phyloP scores from a whole-genome alignment of 2,888 invertebrate genomes.

The Allacma fusca region DNA sequence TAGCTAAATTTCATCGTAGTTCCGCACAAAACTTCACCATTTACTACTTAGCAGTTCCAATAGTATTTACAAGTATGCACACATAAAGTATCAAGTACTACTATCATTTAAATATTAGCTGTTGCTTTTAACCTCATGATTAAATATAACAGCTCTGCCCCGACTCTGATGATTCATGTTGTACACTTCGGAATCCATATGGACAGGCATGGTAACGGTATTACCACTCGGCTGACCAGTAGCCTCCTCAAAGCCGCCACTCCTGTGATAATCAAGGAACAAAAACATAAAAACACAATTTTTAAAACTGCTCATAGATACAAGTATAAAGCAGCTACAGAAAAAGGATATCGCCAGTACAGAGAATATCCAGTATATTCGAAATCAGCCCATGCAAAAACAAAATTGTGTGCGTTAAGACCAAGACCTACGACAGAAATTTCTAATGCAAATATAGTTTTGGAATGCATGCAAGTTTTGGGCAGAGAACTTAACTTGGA shows the following conservation, averaged over 20 bases:
- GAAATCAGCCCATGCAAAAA: neutral
- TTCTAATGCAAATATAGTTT: neutral
- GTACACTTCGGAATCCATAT: slow-evolving; percentile 58
- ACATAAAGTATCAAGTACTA: too few species aligned
- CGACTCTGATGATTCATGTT: slow-evolving; percentile 59
- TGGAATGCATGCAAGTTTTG: neutral
- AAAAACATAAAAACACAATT: neutral
- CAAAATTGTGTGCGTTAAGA: neutral
- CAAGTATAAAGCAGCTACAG: neutral
- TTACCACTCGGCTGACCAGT: neutral
- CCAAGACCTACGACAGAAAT: neutral
- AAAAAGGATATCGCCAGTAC: too few species aligned
- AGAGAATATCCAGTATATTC: too few species aligned
- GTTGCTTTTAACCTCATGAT: slow-evolving; percentile 59
- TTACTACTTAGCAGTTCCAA: too few species aligned
- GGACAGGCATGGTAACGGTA: slow-evolving; percentile 52
- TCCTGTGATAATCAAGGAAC: neutral
- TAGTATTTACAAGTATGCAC: too few species aligned
- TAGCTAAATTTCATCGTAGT: too few species aligned
- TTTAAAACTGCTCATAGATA: too few species aligned
- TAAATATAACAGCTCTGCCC: slow-evolving; percentile 58
- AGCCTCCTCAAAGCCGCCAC: neutral
- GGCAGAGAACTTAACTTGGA: slow-evolving; percentile 21
- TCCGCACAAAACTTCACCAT: too few species aligned
- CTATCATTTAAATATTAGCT: too few species aligned